A percentile compares a stretch with the other conserved stretches of the same genome.
phyloP scores from a whole-genome alignment of 2,113 vertebrate species.

The Colius striatus region DNA sequence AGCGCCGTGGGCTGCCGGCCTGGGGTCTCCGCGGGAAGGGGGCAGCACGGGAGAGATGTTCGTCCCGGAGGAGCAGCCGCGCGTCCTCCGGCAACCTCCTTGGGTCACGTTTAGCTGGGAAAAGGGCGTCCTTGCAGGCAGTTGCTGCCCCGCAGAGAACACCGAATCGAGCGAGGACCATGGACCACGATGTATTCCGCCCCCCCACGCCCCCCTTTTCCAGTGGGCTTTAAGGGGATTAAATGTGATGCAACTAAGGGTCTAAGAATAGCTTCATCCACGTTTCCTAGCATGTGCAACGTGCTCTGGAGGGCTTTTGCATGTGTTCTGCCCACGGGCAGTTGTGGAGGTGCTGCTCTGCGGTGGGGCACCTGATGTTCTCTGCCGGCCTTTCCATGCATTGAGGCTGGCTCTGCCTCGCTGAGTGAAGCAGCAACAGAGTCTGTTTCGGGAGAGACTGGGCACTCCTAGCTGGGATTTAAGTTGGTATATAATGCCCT shows the following conservation, averaged over 20 bases:
- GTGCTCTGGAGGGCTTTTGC: not conserved
- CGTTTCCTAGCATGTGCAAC: rapidly evolving
- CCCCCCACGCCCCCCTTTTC: rapidly evolving
- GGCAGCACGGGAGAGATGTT: not conserved
- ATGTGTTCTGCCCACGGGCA: rapidly evolving
- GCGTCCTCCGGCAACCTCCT: no score
- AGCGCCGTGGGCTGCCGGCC: not conserved
- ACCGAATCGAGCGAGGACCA: not conserved
- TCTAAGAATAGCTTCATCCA: not conserved
- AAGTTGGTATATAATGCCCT: rapidly evolving
- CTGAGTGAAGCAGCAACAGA: not conserved
- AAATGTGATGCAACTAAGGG: not conserved
- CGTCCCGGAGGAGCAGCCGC: not conserved
- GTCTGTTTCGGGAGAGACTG: not conserved
- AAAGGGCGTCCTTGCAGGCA: rapidly evolving
- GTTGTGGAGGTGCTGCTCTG: rapidly evolving
- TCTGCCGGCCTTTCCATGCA: rapidly evolving
- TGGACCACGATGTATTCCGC: no score
- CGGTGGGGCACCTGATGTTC: not conserved
- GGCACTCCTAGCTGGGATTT: rapidly evolving
- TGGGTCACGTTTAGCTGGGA: not conserved
- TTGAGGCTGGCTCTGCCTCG: no score
- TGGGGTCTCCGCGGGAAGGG: not conserved
- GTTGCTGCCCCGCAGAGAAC: not conserved
- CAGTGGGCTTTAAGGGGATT: not conserved